Evolutionary conservation across 2,113 vertebrate genomes (phyloP), one percentile per base, ranked within the genome.

Genomic region (Merops nubicus): DNA sequence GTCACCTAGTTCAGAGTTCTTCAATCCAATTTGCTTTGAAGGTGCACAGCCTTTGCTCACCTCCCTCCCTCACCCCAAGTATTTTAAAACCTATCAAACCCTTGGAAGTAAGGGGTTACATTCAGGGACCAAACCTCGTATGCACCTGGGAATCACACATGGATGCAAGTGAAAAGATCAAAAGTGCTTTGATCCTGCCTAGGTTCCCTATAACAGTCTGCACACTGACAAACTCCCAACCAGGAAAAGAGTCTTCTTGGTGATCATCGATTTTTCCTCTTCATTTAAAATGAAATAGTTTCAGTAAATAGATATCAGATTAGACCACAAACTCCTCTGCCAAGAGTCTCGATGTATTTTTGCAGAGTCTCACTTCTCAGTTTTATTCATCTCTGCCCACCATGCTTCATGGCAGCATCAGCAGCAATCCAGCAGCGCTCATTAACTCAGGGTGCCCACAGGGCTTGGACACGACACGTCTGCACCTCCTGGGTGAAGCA

Each of bases 1-100:
- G 9, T 59, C 28, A 45, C n/a, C 53, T 72, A 67, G 17, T 72
- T 79, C 42, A 70, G 8, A 73, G 23, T 16, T 81, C 47, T 51
- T 74, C 18, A 45, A 33, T 48, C 18, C 0, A 1, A 42, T 17
- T 38, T 60, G 15, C 42, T 93, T 54, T 57, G 59, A 74, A 93
- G 9, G 14, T 22, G 8, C 19, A 60, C 1, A 43, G 11, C 11
- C 31, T 70, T 74, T 43, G 9, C 15, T 84, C 62, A 70, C 15
- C 14, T 70, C 13, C 5, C 15, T 57, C 22, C 9, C 42, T 38
- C 0, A 0, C 13, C 31, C 2, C 5, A 20, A 31, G 0, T 34
- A 79, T 15, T 88, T 86, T 28, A 76, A 63, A 9, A 54, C 17
- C n/a, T 75, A 17, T 57, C 42, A 65, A 88, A 85, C 51, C 42